These are phyloP conservation scores for Ruditapes philippinarum DNA, from an alignment of 1,140 invertebrate species.

Conservation along the genomic window DNA sequence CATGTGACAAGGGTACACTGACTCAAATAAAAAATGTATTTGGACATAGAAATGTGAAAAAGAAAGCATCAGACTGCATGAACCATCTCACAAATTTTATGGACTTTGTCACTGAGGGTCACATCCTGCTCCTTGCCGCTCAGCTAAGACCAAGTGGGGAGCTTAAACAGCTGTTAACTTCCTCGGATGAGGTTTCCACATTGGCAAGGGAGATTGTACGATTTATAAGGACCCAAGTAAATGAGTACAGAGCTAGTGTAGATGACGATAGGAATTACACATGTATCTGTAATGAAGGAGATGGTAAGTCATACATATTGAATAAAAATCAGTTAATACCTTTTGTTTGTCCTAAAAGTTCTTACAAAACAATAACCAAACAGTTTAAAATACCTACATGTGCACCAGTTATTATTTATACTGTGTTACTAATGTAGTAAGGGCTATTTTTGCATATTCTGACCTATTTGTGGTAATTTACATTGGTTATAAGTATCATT, in stretches of 20 bases:
- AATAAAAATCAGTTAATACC: too few relatives aligned
- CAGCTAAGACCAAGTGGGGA: not conserved
- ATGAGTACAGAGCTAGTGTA: not conserved
- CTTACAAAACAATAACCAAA: too few relatives aligned
- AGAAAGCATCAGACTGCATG: constrained; percentile 15
- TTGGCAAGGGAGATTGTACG: not conserved
- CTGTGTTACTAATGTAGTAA: too few relatives aligned
- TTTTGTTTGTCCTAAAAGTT: too few relatives aligned
- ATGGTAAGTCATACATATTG: not conserved
- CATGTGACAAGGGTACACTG: constrained; percentile 15
- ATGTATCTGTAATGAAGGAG: constrained; percentile 22
- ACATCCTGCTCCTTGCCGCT: not conserved
- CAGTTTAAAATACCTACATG: too few relatives aligned
- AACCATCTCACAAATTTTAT: constrained; percentile 17
- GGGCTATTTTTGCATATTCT: too few relatives aligned
- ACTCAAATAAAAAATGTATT: constrained; percentile 13
- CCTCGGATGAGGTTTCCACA: not conserved
- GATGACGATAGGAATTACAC: constrained; percentile 1
- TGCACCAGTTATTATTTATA: too few relatives aligned
- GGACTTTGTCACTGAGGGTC: constrained; percentile 29
- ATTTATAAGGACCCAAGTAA: not conserved
- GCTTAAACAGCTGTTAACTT: not conserved
- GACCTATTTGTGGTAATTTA: too few relatives aligned
- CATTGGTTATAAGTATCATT: too few relatives aligned
- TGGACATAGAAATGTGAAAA: constrained; percentile 24